Conservation (phyloP, 1,140 invertebrate genomes). For the Achatina immaculata region DNA sequence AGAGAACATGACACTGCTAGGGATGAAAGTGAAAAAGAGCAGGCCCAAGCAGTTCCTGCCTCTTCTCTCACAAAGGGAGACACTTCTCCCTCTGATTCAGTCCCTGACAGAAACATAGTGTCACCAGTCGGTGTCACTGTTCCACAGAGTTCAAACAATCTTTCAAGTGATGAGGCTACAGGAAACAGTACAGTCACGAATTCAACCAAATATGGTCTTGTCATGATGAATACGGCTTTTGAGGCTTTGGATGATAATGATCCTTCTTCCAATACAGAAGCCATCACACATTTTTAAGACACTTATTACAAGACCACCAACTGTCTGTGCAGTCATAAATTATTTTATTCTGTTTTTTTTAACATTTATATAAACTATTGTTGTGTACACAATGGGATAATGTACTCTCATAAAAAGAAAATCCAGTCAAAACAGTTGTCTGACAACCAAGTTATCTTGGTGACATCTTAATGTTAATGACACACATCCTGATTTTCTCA, state of each 20-base stretch:
- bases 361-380: too few species aligned
- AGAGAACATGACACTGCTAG: neutral
- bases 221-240: neutral
- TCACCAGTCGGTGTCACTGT: too few species aligned
- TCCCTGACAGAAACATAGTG: too few species aligned
- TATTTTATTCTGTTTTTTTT: neutral
- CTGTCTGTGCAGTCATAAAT: neutral
- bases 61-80: neutral
- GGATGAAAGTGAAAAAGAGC: neutral
- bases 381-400: too few species aligned
- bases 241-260: neutral
- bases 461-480: too few species aligned
- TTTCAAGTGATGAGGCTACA: too few species aligned
- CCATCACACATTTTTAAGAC: constrained; percentile 1
- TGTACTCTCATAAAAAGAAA: too few species aligned
- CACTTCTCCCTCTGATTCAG: neutral
- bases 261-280: neutral
- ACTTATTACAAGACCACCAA: neutral
- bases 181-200: neutral
- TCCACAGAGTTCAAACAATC: too few species aligned
- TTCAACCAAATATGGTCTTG: neutral
- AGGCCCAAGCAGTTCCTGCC: neutral
- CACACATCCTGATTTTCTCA: too few species aligned
- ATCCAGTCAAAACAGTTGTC: too few species aligned
- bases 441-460: too few species aligned